Percentiles rank a stretch among this genome's conserved stretches.
Evolutionary conservation across 2,888 invertebrate species (phyloP).

Genomic region (Heliconius ethilla): DNA sequence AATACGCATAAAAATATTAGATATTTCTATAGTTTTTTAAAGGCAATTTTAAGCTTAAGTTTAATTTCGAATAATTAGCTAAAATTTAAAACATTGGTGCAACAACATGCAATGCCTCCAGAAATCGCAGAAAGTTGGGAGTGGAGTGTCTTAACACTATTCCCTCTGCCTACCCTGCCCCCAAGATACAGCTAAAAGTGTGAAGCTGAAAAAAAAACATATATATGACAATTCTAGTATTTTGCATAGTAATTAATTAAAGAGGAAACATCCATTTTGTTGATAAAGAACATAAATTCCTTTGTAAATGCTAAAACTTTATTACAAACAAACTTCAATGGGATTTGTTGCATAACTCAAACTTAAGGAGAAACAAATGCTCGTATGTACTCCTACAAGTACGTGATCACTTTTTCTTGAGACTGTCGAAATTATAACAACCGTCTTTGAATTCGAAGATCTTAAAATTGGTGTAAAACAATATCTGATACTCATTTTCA

Average conservation of each 20-base stretch:
- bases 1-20: background rate
- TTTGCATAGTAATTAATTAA: no score
- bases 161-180: no score
- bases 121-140: no score
- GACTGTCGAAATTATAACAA: conserved; percentile 5
- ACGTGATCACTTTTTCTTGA: background rate
- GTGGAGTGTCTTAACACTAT: no score
- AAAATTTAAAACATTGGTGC: no score
- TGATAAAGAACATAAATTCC: background rate
- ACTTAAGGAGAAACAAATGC: background rate
- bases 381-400: background rate
- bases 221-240: no score
- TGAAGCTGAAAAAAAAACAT: no score
- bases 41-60: no score
- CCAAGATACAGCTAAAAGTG: no score
- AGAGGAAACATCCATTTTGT: background rate
- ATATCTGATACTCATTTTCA: background rate
- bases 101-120: no score
- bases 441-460: background rate
- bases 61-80: no score
- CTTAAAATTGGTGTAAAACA: background rate
- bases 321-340: conserved; percentile 6
- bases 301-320: background rate
- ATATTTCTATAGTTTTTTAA: no score
- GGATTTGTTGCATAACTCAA: background rate